phyloP scores from a whole-genome alignment of 2,113 vertebrate species.

The Hemichromis elongatus region DNA sequence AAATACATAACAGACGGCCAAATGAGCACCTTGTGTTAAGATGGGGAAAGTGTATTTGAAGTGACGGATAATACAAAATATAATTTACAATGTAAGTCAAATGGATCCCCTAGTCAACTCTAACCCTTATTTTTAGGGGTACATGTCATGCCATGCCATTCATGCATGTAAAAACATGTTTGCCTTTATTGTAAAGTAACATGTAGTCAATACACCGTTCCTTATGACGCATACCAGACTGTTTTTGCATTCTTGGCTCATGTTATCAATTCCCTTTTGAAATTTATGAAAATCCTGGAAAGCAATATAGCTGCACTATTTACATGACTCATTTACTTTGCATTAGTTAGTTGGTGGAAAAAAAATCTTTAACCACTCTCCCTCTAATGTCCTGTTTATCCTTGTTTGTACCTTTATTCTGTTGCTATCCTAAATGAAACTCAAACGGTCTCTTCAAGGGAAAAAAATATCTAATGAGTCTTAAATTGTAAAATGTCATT shows the following conservation, averaged over 20 bases:
- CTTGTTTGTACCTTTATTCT: background rate
- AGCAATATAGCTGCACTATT: background rate
- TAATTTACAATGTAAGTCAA: background rate
- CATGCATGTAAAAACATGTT: background rate
- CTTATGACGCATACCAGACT: background rate
- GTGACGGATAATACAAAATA: background rate
- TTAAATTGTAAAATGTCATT: background rate
- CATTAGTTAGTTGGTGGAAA: background rate
- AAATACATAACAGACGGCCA: background rate
- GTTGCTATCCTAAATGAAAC: background rate
- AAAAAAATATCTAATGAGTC: background rate
- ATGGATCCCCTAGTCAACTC: background rate
- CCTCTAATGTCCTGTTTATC: background rate
- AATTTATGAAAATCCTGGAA: background rate
- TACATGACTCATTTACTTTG: background rate
- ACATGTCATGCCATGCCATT: background rate
- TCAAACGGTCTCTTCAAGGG: background rate
- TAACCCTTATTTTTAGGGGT: background rate
- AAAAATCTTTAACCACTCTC: background rate
- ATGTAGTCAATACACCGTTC: rapidly evolving
- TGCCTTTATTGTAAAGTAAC: background rate
- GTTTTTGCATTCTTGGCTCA: background rate
- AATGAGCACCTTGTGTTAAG: background rate
- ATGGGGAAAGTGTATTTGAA: background rate
- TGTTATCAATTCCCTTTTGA: background rate